Evolutionary conservation across 53 echinoderm and acorn worm species (phyloP).

Genomic region (Apostichopus leukothele): DNA sequence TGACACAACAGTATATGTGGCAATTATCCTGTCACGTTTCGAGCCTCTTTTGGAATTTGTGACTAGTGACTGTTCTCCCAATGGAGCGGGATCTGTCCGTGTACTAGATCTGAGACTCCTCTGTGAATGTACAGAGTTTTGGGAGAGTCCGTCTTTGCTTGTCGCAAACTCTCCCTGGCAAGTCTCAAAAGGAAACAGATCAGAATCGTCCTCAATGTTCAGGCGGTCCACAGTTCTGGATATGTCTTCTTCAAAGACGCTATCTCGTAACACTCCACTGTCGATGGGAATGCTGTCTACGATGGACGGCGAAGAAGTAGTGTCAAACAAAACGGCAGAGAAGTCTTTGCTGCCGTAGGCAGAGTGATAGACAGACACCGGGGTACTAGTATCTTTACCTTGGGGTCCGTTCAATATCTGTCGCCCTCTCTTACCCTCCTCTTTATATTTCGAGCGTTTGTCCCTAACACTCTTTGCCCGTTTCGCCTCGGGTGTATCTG

Average conservation of each 20-base stretch:
- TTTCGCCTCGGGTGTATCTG: conserved; percentile 18
- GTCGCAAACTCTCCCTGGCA: neutral
- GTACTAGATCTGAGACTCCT: neutral
- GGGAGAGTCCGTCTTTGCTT: neutral
- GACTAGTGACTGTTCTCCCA: neutral
- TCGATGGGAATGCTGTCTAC: neutral
- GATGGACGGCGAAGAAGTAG: neutral
- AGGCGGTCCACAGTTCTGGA: neutral
- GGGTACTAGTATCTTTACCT: conserved; percentile 16
- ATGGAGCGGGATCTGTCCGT: neutral
- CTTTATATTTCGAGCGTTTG: neutral
- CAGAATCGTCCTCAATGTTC: neutral
- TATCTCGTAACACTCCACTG: neutral
- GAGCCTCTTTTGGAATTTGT: neutral
- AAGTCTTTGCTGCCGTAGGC: neutral
- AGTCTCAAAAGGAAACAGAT: neutral
- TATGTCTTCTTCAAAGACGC: conserved; percentile 21
- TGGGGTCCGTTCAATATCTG: too few species aligned
- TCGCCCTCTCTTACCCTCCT: neutral
- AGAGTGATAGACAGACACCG: conserved; percentile 13
- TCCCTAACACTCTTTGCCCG: neutral
- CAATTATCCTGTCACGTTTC: neutral
- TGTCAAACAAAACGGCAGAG: conserved; percentile 24
- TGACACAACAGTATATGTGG: neutral
- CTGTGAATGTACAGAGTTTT: neutral